phyloP scores from a whole-genome alignment of 2,113 vertebrate species.

The Theristicus caerulescens region DNA sequence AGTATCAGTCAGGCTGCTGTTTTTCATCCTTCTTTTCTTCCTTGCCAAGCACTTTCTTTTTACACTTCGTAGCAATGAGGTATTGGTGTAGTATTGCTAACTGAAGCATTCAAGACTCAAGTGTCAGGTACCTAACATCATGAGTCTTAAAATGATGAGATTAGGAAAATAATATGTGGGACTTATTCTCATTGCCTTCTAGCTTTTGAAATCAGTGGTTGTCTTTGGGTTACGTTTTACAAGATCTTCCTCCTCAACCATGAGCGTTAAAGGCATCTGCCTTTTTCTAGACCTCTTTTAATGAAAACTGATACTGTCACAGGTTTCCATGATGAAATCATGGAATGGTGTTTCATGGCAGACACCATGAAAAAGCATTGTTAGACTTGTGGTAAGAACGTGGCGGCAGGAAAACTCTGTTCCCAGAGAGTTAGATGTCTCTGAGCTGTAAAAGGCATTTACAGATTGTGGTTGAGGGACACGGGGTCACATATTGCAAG shows the following conservation, averaged over 20 bases:
- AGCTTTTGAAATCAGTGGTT: neutral
- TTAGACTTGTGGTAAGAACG: neutral
- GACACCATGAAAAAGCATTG: fast-evolving
- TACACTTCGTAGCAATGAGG: neutral
- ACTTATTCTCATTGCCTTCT: neutral
- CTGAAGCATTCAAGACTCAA: neutral
- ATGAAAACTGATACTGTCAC: neutral
- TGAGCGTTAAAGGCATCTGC: neutral
- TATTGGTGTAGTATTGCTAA: neutral
- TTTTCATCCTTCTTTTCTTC: neutral
- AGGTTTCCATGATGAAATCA: fast-evolving
- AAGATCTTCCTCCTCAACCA: neutral
- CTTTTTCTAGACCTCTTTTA: fast-evolving
- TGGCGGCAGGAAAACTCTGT: neutral
- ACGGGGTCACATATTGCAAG: neutral
- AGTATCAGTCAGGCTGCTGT: neutral
- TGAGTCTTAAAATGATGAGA: neutral
- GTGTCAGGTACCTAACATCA: neutral
- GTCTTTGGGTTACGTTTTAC: neutral
- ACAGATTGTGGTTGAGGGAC: neutral
- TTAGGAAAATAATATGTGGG: neutral
- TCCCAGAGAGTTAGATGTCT: neutral
- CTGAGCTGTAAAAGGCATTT: neutral
- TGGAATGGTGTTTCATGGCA: neutral
- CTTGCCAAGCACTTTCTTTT: neutral